phyloP scores from a whole-genome alignment of 2,888 invertebrate genomes.

The Andricus curvator region DNA sequence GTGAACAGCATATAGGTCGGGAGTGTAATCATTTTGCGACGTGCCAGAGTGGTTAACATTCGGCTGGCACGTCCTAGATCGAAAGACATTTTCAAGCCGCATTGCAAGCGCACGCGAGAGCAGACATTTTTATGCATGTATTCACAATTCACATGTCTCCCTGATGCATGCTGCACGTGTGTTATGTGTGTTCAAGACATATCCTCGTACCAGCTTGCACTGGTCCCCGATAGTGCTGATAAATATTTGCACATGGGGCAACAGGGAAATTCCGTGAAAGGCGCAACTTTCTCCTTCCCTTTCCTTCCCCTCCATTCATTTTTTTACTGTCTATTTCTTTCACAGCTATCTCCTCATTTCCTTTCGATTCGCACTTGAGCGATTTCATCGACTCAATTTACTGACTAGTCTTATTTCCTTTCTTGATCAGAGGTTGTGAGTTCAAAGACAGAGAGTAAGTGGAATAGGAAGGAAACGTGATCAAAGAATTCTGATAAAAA shows the following conservation, averaged over 20 bases:
- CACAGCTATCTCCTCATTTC: constrained; percentile 21
- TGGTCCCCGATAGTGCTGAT: constrained; percentile 64
- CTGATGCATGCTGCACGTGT: constrained; percentile 61
- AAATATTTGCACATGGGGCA: constrained; percentile 70
- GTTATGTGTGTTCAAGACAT: constrained; percentile 54
- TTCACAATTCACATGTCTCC: constrained; percentile 66
- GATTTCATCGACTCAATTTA: constrained; percentile 8
- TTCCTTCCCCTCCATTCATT: constrained; percentile 28
- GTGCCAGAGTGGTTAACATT: constrained; percentile 65
- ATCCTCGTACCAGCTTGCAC: constrained; percentile 61
- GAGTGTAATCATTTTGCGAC: constrained; percentile 65
- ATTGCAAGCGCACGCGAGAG: constrained; percentile 57
- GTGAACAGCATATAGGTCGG: constrained; percentile 53
- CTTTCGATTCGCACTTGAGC: not conserved
- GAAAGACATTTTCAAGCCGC: constrained; percentile 56
- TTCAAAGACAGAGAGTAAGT: not conserved
- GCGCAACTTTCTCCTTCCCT: constrained; percentile 51
- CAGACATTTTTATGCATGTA: constrained; percentile 71
- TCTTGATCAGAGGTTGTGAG: not conserved
- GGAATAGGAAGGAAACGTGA: not conserved
- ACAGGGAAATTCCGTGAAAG: constrained; percentile 67
- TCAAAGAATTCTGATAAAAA: constrained; percentile 1
- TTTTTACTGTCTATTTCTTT: constrained; percentile 29
- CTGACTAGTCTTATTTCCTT: not conserved
- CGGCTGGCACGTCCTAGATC: constrained; percentile 58